A percentile compares a stretch with the other conserved stretches of the same genome.
These are phyloP conservation scores for Drosophila asahinai DNA, from an alignment of 1,140 invertebrate species.

Conservation along the genomic window DNA sequence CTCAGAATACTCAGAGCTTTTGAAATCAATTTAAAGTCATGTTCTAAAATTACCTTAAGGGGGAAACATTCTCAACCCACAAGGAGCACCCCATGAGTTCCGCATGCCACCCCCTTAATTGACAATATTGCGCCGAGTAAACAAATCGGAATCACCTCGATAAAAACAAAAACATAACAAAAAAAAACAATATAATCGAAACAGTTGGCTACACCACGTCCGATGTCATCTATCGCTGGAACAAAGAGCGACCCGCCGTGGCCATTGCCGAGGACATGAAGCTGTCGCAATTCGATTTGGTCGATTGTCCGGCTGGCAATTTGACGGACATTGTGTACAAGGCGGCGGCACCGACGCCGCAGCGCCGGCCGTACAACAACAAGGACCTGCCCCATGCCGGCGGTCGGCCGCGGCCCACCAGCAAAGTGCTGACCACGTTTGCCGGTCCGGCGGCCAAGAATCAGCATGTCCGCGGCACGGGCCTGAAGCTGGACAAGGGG, in stretches of 20 bases:
- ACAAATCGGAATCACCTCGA: slow-evolving; percentile 12
- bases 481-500: slow-evolving; percentile 76
- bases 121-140: slow-evolving; percentile 19
- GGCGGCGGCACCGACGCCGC: slow-evolving; percentile 66
- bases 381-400: slow-evolving; percentile 53
- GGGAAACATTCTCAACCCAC: background rate
- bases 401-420: slow-evolving; percentile 42
- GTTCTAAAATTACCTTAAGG: background rate
- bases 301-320: slow-evolving; percentile 91
- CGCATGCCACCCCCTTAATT: slow-evolving; percentile 29
- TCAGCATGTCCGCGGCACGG: slow-evolving; percentile 81
- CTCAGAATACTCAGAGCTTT: too few relatives aligned
- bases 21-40: background rate
- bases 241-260: slow-evolving; percentile 89
- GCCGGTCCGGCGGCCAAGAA: slow-evolving; percentile 81
- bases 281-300: slow-evolving; percentile 93
- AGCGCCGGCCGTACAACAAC: slow-evolving; percentile 53
- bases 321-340: slow-evolving; percentile 87
- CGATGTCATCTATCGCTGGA: slow-evolving; percentile 95
- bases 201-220: slow-evolving; percentile 93
- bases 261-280: slow-evolving; percentile 94
- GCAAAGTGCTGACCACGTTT: slow-evolving; percentile 76
- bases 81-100: background rate
- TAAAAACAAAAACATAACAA: slow-evolving; percentile 1
- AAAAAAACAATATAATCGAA: slow-evolving; percentile 23